Base-by-base conservation (phyloP, 2,797 vertebrate genomes). In the Helostoma temminkii region DNA sequence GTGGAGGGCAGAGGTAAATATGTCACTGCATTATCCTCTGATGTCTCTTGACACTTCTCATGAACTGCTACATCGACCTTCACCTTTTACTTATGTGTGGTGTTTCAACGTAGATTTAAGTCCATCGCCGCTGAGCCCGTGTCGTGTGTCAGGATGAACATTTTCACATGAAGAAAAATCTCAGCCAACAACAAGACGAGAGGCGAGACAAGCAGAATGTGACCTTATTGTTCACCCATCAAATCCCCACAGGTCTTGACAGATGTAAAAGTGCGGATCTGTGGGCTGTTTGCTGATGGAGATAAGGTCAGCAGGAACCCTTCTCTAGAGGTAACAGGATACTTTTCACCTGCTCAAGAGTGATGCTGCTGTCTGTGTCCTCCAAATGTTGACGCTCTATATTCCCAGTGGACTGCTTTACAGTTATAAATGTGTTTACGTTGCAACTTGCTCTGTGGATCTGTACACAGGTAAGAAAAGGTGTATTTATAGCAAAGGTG, bases 221-320 rank as follows among this genome's bases (percentile, higher is more conserved):
- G 77, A 78, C 63, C 74, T 66, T 76, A 72, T 43, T 58, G 64
- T 46, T 81, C 70, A 50, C 36, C 66, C 26, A 61, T 76, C 78
- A 76, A 71, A 85, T 53, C 57, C 69, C 36, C 28, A 21, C 28
- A 55, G 54, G 57, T 24, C 41, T 53, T 70, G 85, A 75, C 84
- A 75, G 73, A 61, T 66, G 70, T 60, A 18, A 36, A 85, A 74
- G 82, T 77, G 71, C 48, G 22, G 22, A 16, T 50, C 26, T 71
- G 56, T 8, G 24, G 71, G 61, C 28, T 61, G 69, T 67, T 72
- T 71, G 76, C 21, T 65, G 71, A 72, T 45, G 60, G 68, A 26
- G n/a, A 67, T 49, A 65, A 82, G 78, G 83, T 84, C 74, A 75
- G 57, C 21, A 11, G 42, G 36, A 69, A 32, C 42, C 74, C 49